These are phyloP conservation scores for Conchocele bisecta DNA, from an alignment of 2,888 invertebrate species.

Conservation along the genomic window DNA sequence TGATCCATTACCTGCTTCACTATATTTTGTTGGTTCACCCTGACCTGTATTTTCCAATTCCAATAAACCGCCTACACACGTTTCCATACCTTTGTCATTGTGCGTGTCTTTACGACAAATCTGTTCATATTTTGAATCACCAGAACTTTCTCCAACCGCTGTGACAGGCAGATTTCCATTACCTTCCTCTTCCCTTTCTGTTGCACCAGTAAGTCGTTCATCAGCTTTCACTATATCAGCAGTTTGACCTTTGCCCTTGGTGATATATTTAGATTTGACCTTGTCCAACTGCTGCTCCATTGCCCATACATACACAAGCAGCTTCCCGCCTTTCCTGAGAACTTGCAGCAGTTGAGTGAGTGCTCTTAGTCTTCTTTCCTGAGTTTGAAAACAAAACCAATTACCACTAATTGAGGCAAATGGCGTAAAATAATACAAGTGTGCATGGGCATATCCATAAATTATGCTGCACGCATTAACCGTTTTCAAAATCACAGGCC, in stretches of 20 bases:
- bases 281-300: conserved; percentile 89
- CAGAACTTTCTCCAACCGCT: neutral
- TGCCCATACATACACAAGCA: conserved; percentile 98
- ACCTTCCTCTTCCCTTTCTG: neutral
- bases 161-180: neutral
- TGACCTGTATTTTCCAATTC: no score
- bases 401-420: no score
- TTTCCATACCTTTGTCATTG: no score
- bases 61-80: no score
- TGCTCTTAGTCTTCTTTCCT: conserved; percentile 90
- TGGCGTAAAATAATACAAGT: no score
- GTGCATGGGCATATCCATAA: no score
- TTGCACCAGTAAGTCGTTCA: no score
- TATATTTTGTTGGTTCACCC: no score
- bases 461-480: no score
- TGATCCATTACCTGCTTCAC: no score
- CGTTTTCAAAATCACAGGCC: no score
- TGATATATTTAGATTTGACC: conserved; percentile 88
- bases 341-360: conserved; percentile 90
- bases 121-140: neutral
- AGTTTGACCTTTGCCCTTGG: conserved; percentile 81
- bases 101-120: no score
- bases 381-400: conserved; percentile 62
- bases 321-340: conserved; percentile 89
- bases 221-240: neutral